Conservation (phyloP, 2,113 vertebrate genomes). For the Lepus americanus region DNA sequence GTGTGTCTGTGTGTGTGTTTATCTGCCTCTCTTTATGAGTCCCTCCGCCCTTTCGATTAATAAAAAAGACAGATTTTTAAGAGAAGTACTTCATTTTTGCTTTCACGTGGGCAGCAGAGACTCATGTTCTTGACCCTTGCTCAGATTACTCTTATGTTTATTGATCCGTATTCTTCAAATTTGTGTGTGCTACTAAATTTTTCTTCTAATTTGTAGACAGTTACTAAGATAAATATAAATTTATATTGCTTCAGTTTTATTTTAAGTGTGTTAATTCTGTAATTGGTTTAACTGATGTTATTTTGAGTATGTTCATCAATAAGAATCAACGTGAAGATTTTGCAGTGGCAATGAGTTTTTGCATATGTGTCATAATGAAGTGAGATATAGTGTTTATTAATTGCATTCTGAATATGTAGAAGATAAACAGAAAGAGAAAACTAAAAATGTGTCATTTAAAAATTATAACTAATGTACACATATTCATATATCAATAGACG, state of each 20-base stretch:
- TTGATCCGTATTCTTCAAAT: neutral
- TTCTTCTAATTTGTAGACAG: neutral
- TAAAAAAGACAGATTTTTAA: too few species aligned
- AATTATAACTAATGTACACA: neutral
- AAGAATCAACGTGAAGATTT: neutral
- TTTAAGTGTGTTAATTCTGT: neutral
- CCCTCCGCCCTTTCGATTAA: too few species aligned
- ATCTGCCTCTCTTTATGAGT: too few species aligned
- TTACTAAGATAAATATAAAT: neutral
- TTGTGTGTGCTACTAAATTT: neutral
- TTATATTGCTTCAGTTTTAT: neutral
- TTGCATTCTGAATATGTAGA: neutral
- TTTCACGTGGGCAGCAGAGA: too few species aligned
- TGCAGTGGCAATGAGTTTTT: neutral
- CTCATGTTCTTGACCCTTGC: neutral
- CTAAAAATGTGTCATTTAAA: neutral
- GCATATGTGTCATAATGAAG: neutral
- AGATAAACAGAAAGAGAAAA: neutral
- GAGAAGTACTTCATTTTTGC: too few species aligned
- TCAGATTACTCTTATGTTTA: neutral
- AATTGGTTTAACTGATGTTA: neutral
- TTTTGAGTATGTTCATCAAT: neutral
- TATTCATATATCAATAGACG: neutral
- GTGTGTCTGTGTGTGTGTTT: too few species aligned
- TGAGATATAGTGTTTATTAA: neutral